phyloP scores from a whole-genome alignment of 2,113 vertebrate species.

The Bettongia penicillata region DNA sequence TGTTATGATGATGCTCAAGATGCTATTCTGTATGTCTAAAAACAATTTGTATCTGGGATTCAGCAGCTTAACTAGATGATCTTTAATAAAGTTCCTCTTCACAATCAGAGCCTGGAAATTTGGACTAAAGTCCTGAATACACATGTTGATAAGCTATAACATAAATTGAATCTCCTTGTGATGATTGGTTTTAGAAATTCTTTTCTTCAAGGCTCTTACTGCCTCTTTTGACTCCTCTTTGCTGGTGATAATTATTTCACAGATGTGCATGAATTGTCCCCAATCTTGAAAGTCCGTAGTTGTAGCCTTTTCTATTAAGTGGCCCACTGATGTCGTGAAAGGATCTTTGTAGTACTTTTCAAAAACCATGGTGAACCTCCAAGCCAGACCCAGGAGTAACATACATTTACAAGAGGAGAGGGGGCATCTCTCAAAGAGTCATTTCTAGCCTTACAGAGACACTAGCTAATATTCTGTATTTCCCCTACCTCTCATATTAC shows the following conservation, averaged over 20 bases:
- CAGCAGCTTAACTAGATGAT: conserved; percentile 85
- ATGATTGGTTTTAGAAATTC: conserved; percentile 87
- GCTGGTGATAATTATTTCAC: conserved; percentile 83
- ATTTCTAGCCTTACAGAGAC: neutral
- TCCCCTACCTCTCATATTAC: neutral
- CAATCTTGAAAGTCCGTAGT: conserved; percentile 83
- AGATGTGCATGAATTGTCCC: conserved; percentile 88
- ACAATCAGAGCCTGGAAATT: conserved; percentile 86
- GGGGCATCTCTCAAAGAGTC: too few relatives aligned
- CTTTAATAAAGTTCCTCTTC: conserved; percentile 87
- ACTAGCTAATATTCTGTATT: neutral
- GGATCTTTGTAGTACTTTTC: conserved; percentile 83
- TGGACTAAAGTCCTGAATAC: conserved; percentile 85
- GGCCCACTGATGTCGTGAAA: conserved; percentile 81
- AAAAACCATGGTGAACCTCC: conserved; percentile 82
- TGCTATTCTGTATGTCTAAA: conserved; percentile 84
- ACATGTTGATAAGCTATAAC: conserved; percentile 87
- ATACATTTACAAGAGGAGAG: neutral
- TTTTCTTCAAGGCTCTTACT: conserved; percentile 87
- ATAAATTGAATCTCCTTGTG: conserved; percentile 87
- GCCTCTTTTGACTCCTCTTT: conserved; percentile 87
- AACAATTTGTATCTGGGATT: conserved; percentile 86
- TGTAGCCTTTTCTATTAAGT: conserved; percentile 85
- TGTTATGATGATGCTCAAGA: conserved; percentile 84
- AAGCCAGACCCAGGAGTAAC: conserved; percentile 20